Conservation (phyloP, 1,140 invertebrate species). For the Drusus annulatus region DNA sequence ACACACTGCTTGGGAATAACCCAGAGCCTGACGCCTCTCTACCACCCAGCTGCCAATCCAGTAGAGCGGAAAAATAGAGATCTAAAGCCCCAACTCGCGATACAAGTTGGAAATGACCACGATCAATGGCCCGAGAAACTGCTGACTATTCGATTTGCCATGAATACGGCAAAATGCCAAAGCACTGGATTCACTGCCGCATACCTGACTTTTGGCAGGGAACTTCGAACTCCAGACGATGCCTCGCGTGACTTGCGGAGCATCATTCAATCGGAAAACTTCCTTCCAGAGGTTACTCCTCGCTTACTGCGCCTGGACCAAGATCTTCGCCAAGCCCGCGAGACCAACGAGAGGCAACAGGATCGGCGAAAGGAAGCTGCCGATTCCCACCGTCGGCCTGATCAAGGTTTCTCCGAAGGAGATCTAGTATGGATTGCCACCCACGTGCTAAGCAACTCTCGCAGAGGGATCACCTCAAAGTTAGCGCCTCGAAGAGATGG, state of each 20-base stretch:
- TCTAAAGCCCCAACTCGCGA: conserved; percentile 63
- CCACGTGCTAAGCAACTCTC: neutral
- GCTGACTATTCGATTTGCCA: too few relatives aligned
- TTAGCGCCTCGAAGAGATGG: conserved; percentile 4
- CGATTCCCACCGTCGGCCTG: neutral
- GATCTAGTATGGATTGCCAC: neutral
- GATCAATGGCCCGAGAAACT: conserved; percentile 62
- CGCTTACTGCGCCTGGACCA: neutral
- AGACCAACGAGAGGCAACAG: neutral
- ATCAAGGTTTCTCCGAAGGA: neutral
- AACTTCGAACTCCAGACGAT: conserved; percentile 8
- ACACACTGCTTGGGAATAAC: conserved; percentile 60
- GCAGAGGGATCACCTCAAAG: neutral
- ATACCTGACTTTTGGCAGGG: conserved; percentile 61
- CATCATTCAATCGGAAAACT: conserved; percentile 6
- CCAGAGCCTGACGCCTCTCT: conserved; percentile 62
- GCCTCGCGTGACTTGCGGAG: neutral
- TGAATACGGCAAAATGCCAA: conserved; percentile 64
- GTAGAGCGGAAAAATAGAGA: conserved; percentile 65
- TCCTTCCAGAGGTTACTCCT: neutral
- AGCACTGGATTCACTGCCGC: conserved; percentile 65
- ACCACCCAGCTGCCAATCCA: conserved; percentile 65
- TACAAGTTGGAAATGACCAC: conserved; percentile 62
- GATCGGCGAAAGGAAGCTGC: neutral
- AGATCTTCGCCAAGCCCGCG: neutral